A percentile compares a stretch with the other conserved stretches of the same genome.
Conservation (phyloP, 2,888 invertebrate species). For the Nemotelus pantherinus region DNA sequence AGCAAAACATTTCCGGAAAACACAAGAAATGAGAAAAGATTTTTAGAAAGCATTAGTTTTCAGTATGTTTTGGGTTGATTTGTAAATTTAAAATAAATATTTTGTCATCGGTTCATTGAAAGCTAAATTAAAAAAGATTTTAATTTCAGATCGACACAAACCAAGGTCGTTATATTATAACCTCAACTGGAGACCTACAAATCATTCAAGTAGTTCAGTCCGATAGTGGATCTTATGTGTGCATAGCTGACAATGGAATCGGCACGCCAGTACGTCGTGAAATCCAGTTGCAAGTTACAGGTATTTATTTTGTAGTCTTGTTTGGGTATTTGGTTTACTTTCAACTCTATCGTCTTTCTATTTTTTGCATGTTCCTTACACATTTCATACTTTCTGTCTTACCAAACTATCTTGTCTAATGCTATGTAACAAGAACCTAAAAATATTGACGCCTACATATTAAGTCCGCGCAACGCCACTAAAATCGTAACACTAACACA, state of each 20-base stretch:
- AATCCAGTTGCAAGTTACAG: conserved; percentile 76
- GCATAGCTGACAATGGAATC: conserved; percentile 82
- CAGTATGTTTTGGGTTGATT: too few relatives aligned
- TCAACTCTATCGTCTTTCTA: conserved; percentile 32
- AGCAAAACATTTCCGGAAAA: not conserved
- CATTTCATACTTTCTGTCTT: conserved; percentile 14
- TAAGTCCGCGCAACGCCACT: conserved; percentile 73
- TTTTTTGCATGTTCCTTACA: conserved; percentile 44
- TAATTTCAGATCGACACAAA: conserved; percentile 74
- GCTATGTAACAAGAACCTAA: conserved; percentile 52
- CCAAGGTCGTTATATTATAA: conserved; percentile 76
- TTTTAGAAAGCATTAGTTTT: too few relatives aligned
- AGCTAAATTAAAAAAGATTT: too few relatives aligned
- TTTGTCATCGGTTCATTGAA: too few relatives aligned
- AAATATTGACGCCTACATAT: conserved; percentile 69
- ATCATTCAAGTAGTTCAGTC: conserved; percentile 82
- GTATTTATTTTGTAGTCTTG: conserved; percentile 66
- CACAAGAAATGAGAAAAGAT: too few relatives aligned
- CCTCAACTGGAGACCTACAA: conserved; percentile 79
- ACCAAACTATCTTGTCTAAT: conserved; percentile 16
- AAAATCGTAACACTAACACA: conserved; percentile 77
- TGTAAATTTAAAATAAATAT: too few relatives aligned
- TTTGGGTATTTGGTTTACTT: conserved; percentile 37
- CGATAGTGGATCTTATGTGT: conserved; percentile 87
- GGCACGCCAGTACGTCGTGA: conserved; percentile 75